Percentiles rank a stretch among this genome's conserved stretches.
Conservation (phyloP, 1,140 invertebrate species). For the Tribolium castaneum region DNA sequence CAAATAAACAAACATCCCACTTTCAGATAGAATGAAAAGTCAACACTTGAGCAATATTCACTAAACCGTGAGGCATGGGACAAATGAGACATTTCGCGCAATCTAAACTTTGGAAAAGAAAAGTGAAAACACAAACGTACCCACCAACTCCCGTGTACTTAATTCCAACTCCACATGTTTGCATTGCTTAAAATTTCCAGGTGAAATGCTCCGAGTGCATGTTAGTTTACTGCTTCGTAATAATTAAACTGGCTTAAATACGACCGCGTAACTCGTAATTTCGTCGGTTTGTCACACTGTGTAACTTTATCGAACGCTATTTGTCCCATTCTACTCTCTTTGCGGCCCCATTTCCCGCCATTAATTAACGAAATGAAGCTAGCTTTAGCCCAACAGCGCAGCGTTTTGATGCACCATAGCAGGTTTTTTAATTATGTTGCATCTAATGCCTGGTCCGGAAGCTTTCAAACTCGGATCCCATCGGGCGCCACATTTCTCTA, state of each 20-base stretch:
- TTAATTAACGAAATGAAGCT: neutral
- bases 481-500: constrained; percentile 1
- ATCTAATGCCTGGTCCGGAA: neutral
- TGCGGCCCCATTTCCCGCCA: neutral
- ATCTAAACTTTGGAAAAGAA: too few relatives aligned
- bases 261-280: too few relatives aligned
- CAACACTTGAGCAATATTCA: neutral
- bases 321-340: neutral
- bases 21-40: neutral
- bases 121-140: too few relatives aligned
- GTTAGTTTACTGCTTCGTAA: too few relatives aligned
- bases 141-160: too few relatives aligned
- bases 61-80: too few relatives aligned
- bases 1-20: neutral
- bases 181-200: too few relatives aligned
- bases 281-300: neutral
- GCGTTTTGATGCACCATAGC: neutral
- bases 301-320: neutral
- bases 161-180: too few relatives aligned
- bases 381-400: neutral
- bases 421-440: neutral
- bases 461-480: neutral
- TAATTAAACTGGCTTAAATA: too few relatives aligned
- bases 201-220: too few relatives aligned
- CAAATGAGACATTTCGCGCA: too few relatives aligned